Evolutionary conservation across 2,888 invertebrate species (phyloP).

Genomic region (Osmoderma eremita): DNA sequence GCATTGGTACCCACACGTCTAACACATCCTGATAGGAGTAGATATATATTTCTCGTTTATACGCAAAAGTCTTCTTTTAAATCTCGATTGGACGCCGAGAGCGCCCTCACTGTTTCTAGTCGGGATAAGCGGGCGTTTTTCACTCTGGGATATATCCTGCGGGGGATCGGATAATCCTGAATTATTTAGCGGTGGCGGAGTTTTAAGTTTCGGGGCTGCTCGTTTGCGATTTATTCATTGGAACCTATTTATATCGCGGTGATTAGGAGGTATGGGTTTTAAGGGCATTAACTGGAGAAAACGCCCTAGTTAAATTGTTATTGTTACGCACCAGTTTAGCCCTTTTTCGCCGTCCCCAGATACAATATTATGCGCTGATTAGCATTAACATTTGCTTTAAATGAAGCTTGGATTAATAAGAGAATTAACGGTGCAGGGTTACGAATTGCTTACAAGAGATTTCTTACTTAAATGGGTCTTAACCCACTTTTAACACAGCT

Average conservation of each 20-base stretch:
- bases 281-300: constrained; percentile 23
- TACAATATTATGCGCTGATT: background rate
- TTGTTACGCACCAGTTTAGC: constrained; percentile 9
- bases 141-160: constrained; percentile 21
- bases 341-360: background rate
- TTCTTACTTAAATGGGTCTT: too few species aligned
- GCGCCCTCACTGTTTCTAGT: constrained; percentile 31
- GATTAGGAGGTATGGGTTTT: constrained; percentile 29
- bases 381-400: constrained; percentile 4
- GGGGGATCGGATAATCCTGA: constrained; percentile 31
- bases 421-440: too few species aligned
- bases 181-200: constrained; percentile 35
- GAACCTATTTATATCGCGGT: constrained; percentile 35
- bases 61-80: constrained; percentile 33
- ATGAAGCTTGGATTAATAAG: background rate
- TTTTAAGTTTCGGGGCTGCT: constrained; percentile 27
- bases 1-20: constrained; percentile 24
- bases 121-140: constrained; percentile 32
- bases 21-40: constrained; percentile 24
- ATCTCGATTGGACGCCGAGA: constrained; percentile 29
- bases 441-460: too few species aligned
- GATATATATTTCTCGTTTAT: constrained; percentile 31
- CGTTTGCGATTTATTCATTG: constrained; percentile 28
- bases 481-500: too few species aligned
- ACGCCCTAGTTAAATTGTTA: constrained; percentile 8